Evolutionary conservation across 2,888 invertebrate genomes (phyloP), one percentile per base, ranked within the genome.

Genomic region (Brachynemurus nebulosus): DNA sequence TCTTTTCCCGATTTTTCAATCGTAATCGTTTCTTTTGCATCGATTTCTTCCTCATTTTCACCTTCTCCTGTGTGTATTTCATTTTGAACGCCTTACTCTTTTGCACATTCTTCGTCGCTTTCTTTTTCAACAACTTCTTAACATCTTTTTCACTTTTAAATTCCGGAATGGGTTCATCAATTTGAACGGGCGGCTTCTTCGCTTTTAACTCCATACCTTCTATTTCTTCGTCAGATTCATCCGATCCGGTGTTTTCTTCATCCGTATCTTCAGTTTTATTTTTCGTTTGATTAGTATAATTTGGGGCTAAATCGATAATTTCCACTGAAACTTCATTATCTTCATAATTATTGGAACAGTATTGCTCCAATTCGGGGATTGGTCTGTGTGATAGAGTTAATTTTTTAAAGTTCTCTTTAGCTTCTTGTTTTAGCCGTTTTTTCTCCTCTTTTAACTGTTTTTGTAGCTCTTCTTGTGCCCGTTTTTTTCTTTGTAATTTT

Each of bases 311-410:
- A 58, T 86, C 84, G 1, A 80, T 71, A 47, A 88, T 79, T 67
- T 81, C 83, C 0, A 88, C 83, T 51, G 79, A 80, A 0, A 84
- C 84, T 59, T 81, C 77, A 30, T 80, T 80, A 53, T 82, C 77
- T 61, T 86, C 80, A 62, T 81, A 83, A 55, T 83, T 79, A 36
- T 82, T 75, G 54, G 75, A 69, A 4, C 81, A 62, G 42, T 80
- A 61, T 53, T 80, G 69, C 57, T 80, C 78, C 50, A 82, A 62
- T 56, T 81, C 81, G 34, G 81, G 80, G 50, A 81, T 68, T 0
- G 80, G 77, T 40, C 78, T 71, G 55, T 73, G 77, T 0, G 83
- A 79, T n/a, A 80, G 72, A 5, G 84, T 74, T 39, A 83, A 64
- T 51, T 80, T 79, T 57, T 81, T 83, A 52, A 80, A 79, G 5